These are phyloP conservation scores for Sterrhoptilus dennistouni DNA, from an alignment of 2,113 vertebrate genomes.

Conservation along the genomic window DNA sequence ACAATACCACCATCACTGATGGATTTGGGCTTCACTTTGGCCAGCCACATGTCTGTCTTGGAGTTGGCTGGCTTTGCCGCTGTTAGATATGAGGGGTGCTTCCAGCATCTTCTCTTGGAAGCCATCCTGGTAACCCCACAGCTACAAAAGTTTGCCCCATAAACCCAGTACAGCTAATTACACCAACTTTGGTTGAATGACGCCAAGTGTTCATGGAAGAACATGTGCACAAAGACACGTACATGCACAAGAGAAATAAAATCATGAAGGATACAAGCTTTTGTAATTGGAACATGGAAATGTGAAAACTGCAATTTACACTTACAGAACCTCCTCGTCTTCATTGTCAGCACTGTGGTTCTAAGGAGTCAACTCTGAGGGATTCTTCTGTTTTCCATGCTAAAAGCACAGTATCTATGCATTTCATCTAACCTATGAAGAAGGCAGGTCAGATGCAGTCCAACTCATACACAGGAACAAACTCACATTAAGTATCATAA, in stretches of 20 bases:
- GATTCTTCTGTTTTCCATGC: neutral
- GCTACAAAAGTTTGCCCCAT: neutral
- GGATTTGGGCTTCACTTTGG: neutral
- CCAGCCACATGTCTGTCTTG: rapidly evolving
- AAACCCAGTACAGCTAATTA: neutral
- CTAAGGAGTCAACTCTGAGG: rapidly evolving
- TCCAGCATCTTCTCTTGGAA: neutral
- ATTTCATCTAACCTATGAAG: neutral
- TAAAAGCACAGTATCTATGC: neutral
- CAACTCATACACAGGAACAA: neutral
- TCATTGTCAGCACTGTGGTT: rapidly evolving
- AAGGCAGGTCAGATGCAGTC: neutral
- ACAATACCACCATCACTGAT: rapidly evolving
- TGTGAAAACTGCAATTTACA: neutral
- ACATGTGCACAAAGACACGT: rapidly evolving
- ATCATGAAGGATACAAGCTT: neutral
- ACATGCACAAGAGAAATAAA: neutral
- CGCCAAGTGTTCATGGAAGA: neutral
- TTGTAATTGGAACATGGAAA: neutral
- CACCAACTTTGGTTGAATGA: neutral
- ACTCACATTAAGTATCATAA: neutral
- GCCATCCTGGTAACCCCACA: neutral
- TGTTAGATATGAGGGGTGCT: too few relatives aligned
- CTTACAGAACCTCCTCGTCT: neutral
- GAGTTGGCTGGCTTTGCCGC: neutral